phyloP scores from a whole-genome alignment of 2,797 vertebrate species.

The Scleropages formosus region DNA sequence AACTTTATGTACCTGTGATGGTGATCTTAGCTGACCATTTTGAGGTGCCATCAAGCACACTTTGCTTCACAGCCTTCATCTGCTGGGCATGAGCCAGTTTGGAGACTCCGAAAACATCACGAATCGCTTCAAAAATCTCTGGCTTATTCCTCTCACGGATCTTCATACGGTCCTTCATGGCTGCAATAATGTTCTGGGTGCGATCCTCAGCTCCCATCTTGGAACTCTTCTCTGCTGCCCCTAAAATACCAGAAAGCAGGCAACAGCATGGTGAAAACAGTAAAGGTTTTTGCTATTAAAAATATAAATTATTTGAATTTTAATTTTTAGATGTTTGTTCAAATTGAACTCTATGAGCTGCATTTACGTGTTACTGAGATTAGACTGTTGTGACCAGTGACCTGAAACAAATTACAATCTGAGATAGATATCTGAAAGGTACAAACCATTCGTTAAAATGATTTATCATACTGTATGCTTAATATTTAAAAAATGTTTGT shows the following conservation, averaged over 20 bases:
- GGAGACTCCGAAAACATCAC: conserved; percentile 76
- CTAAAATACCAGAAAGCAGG: conserved; percentile 53
- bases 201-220: conserved; percentile 92
- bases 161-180: conserved; percentile 98
- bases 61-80: conserved; percentile 94
- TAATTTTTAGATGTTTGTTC: too few relatives aligned
- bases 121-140: conserved; percentile 92
- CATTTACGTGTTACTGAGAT: too few relatives aligned
- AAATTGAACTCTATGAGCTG: too few relatives aligned
- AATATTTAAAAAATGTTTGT: too few relatives aligned
- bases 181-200: conserved; percentile 93
- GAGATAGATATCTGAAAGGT: too few relatives aligned
- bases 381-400: too few relatives aligned
- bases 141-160: conserved; percentile 95
- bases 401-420: too few relatives aligned
- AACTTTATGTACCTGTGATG: conserved; percentile 74
- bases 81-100: conserved; percentile 83
- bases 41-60: conserved; percentile 90
- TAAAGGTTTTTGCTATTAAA: neutral
- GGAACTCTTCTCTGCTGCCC: conserved; percentile 93
- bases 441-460: too few relatives aligned
- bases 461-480: too few relatives aligned
- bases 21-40: conserved; percentile 97
- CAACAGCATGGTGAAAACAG: neutral
- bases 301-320: neutral